phyloP scores from a whole-genome alignment of 2,113 vertebrate species.

The Lagopus leucura region DNA sequence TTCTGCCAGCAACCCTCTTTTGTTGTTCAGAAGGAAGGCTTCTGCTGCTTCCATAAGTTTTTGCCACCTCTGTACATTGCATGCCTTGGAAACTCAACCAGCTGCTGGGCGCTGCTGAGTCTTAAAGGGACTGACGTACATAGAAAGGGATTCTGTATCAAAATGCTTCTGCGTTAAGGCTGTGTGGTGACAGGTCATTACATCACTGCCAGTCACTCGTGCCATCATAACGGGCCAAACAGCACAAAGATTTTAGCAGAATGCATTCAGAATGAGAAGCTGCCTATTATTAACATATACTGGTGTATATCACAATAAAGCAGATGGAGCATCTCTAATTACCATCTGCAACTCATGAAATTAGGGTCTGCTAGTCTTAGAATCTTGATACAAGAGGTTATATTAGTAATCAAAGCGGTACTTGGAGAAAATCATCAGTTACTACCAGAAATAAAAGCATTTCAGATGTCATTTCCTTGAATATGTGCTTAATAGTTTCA shows the following conservation, averaged over 20 bases:
- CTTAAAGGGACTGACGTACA: neutral
- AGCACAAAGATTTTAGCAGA: neutral
- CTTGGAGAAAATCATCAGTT: neutral
- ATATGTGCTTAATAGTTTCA: neutral
- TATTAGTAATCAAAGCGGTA: neutral
- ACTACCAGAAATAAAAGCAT: neutral
- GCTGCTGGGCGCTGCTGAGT: neutral
- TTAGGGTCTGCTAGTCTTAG: neutral
- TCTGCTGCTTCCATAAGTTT: neutral
- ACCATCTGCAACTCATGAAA: neutral
- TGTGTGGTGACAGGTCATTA: slow-evolving; percentile 25
- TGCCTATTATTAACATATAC: neutral
- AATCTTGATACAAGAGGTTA: neutral
- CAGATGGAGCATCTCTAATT: neutral
- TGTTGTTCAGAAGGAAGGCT: neutral
- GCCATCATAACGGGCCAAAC: neutral
- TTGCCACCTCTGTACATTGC: neutral
- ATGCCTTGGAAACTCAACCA: neutral
- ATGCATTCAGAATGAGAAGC: neutral
- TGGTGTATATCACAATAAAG: neutral
- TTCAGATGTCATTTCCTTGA: neutral
- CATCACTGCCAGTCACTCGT: neutral
- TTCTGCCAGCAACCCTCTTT: slow-evolving; percentile 26
- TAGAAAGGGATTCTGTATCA: neutral
- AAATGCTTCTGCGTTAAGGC: neutral